Conservation (phyloP, 2,113 vertebrate genomes). For the Mus musculus region DNA sequence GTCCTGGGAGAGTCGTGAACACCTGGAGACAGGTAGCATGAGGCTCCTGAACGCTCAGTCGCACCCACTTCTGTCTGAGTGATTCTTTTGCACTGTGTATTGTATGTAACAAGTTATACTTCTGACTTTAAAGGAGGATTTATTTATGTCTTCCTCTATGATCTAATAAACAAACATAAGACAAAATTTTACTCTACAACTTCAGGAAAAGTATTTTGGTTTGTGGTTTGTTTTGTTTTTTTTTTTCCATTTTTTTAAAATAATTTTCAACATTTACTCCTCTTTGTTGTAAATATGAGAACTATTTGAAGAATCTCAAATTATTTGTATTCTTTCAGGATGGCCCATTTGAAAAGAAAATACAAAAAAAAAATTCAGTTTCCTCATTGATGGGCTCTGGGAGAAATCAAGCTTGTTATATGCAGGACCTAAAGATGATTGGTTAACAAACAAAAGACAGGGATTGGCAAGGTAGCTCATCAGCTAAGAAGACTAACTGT, state of each 20-base stretch:
- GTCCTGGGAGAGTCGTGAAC: neutral
- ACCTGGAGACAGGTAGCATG: neutral
- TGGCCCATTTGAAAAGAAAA: neutral
- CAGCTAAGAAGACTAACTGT: neutral
- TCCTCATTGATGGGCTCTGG: neutral
- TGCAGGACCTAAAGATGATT: neutral
- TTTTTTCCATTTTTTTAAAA: neutral
- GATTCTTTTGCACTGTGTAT: neutral
- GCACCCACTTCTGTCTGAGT: fast-evolving
- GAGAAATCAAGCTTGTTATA: neutral
- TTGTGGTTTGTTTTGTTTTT: neutral
- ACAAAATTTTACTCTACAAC: neutral
- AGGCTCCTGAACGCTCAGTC: no score
- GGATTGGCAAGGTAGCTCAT: neutral
- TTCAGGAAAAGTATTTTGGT: neutral
- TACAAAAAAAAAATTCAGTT: neutral
- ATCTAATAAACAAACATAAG: neutral
- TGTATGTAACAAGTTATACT: neutral
- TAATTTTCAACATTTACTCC: neutral
- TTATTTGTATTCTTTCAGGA: neutral
- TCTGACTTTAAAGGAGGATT: neutral
- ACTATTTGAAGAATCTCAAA: neutral
- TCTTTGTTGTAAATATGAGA: neutral
- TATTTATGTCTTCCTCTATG: neutral
- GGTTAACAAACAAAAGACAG: neutral